Base-by-base conservation (phyloP, 2,888 invertebrate genomes). In the Cataglyphis albicans region DNA sequence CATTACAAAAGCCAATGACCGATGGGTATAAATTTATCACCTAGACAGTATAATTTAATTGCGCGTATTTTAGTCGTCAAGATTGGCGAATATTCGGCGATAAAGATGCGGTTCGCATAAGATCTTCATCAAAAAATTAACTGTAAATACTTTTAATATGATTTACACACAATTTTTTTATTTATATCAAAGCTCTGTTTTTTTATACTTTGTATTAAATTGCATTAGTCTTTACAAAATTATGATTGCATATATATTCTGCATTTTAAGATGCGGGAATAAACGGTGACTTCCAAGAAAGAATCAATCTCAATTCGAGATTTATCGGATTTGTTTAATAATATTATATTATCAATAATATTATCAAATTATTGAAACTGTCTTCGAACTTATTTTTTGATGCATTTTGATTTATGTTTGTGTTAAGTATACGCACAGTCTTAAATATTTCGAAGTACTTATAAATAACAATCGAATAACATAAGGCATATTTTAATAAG, bases 241-340 rank as follows among this genome's bases (percentile, higher is more conserved):
- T 21, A 48, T 35, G 2, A 3, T 38, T 10, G 25, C 21, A 59
- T 12, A n/a, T 10, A 1, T 10, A 4, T 68, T 32, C 18, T 25
- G 68, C 10, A 21, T 3, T 78, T 4, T 57, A 7, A 80, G 44
- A 32, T 44, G 32, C 32, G 21, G 10, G 5, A 35, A 48, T 12
- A n/a, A 44, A 18, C 25, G 44, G 3, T 80, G 59, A 59, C 35
- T 80, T 80, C 70, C 44, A 61, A 44, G 12, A 75, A 35, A 32
- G 6, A 52, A 18, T 0, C 3, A 32, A 44, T 70, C 15, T 18
- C 12, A 35, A 44, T 15, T 57, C 25, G 18, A n/a, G 3, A 41
- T 44, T 75, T 35, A 48, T 32, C 44, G 7, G 12, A 63, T 5
- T 59, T 44, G 21, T 29, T 41, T 1, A 1, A 3, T 12, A n/a